Evolutionary conservation across 2,888 invertebrate genomes (phyloP).

Genomic region (Drosophila kuntzei): DNA sequence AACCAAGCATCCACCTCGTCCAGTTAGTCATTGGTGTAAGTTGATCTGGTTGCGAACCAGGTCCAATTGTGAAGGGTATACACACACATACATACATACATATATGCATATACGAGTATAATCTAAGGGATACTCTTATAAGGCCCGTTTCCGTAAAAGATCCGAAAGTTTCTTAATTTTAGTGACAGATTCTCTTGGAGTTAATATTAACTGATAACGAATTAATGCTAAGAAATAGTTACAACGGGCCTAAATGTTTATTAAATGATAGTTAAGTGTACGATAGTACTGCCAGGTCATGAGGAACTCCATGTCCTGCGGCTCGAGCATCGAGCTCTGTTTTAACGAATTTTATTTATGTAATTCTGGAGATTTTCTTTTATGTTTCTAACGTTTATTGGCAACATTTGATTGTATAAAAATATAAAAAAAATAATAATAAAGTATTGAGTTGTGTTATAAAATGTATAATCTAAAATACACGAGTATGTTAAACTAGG

Average conservation of each 20-base stretch:
- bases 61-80: constrained; percentile 46
- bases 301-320: constrained; percentile 19
- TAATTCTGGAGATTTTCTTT: constrained; percentile 69
- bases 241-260: constrained; percentile 6
- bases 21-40: constrained; percentile 30
- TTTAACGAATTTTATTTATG: constrained; percentile 69
- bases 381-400: constrained; percentile 39
- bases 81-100: constrained; percentile 29
- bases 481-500: constrained; percentile 38
- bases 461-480: constrained; percentile 45
- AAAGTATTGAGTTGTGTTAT: constrained; percentile 71
- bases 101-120: constrained; percentile 28
- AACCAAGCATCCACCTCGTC: not conserved
- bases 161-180: not conserved
- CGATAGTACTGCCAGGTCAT: constrained; percentile 14
- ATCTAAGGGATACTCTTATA: constrained; percentile 29
- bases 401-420: constrained; percentile 43
- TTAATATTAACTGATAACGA: not conserved
- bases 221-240: not conserved
- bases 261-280: constrained; percentile 28
- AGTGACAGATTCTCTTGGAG: not conserved
- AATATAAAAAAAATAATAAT: constrained; percentile 18
- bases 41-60: constrained; percentile 49
- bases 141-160: constrained; percentile 12
- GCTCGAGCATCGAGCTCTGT: constrained; percentile 31